Evolutionary conservation across 1,140 invertebrate genomes (phyloP).

Genomic region (Daktulosphaira vitifoliae): DNA sequence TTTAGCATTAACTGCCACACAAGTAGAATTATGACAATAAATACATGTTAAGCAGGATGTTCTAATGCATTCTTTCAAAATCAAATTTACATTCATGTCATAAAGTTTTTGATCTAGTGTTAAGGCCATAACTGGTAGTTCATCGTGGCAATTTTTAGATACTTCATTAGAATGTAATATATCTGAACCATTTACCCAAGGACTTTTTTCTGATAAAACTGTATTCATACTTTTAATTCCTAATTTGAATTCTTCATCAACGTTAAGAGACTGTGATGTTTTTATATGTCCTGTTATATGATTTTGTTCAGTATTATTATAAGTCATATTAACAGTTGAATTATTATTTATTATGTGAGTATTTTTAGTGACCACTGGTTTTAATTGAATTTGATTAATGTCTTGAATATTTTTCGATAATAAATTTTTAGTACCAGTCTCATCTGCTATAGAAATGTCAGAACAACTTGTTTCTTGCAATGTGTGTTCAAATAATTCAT

Average conservation of each 20-base stretch:
- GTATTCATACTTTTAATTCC: conserved; percentile 18
- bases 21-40: conserved; percentile 72
- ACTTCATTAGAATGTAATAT: neutral
- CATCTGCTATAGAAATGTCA: conserved; percentile 13
- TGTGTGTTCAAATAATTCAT: conserved; percentile 7
- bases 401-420: neutral
- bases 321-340: neutral
- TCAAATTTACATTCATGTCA: conserved; percentile 57
- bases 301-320: neutral
- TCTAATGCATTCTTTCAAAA: conserved; percentile 62
- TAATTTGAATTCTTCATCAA: conserved; percentile 31
- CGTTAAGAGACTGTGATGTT: neutral
- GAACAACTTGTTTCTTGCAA: conserved; percentile 28
- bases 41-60: conserved; percentile 59
- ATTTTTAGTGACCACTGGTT: neutral
- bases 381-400: neutral
- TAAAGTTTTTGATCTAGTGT: conserved; percentile 63
- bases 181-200: conserved; percentile 14
- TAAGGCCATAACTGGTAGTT: conserved; percentile 54
- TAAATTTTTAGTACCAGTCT: conserved; percentile 13
- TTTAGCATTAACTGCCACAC: conserved; percentile 70
- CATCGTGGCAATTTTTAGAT: neutral
- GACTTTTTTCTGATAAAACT: conserved; percentile 26
- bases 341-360: neutral
- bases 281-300: neutral